Base-by-base conservation (phyloP, 2,797 vertebrate genomes). In the Gorsachius magnificus region DNA sequence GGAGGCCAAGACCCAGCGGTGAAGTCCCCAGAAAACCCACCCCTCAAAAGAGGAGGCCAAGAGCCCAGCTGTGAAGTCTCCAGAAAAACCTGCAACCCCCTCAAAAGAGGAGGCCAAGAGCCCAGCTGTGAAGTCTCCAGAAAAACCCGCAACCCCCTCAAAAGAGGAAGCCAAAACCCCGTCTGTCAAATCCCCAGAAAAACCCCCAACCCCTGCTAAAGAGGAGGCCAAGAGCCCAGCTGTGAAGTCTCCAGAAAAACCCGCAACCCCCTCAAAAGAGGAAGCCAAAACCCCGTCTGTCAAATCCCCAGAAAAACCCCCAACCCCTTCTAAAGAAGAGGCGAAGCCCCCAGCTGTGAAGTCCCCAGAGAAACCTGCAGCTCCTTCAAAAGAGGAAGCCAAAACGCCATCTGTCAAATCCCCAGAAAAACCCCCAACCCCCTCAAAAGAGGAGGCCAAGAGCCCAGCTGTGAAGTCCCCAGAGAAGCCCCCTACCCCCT, bases 21-120 rank as follows among this genome's bases (percentile, higher is more conserved):
- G 1, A 97, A 96, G 3, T 95, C 95, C 4, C 94, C 94, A 0
- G 96, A 94, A 83, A 87, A 0, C 63, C 79, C 38, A 18, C 35
- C 94, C 2, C 95, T 96, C 93, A 17, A 98, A 98, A 22, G 98
- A 98, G 31, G 97, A 96, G 79, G 97, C 83, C 28, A 98, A 83
- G 57, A 6, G 33, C 5, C 95, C 90, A 0, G 95, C 26, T 1
- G 45, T 65, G 0, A 89, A 86, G 3, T n/a, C 95, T 3, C 95
- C 92, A 1, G 97, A 95, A 2, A 95, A 98, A 1, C 75, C 84
- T 0, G 2, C 91, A 9, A 1, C 24, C 1, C 74, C 85, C 4
- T 94, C 94, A 4, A 98, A 98, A 1, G 98, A 98, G 3, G 96
- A 98, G 5, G 97, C 93, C 65, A 97, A 97, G 14, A 31, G 33